phyloP scores from a whole-genome alignment of 2,888 invertebrate genomes.

The Cantharis nigra region DNA sequence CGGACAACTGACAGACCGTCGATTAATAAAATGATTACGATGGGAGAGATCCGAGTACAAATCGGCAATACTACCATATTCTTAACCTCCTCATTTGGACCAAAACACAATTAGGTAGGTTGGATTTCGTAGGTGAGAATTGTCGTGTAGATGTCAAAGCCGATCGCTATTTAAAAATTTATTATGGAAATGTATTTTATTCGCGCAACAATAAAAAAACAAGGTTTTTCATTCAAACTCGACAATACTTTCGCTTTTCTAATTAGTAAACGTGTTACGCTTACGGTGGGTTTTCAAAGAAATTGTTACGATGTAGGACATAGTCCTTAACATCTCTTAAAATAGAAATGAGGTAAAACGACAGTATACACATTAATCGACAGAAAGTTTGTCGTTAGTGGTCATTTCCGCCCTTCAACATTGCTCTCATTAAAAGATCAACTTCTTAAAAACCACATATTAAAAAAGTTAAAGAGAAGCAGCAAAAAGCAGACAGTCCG shows the following conservation, averaged over 20 bases:
- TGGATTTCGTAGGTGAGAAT: constrained; percentile 21
- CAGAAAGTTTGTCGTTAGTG: neutral
- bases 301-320: neutral
- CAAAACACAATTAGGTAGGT: constrained; percentile 28
- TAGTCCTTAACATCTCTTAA: neutral
- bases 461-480: neutral
- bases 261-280: constrained; percentile 1
- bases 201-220: neutral
- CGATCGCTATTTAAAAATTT: constrained; percentile 6
- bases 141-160: neutral
- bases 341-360: constrained; percentile 1
- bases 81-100: constrained; percentile 29
- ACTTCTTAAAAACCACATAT: neutral
- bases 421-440: neutral
- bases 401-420: neutral
- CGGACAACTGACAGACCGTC: constrained; percentile 46
- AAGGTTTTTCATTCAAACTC: neutral
- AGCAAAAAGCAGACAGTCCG: neutral
- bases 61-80: constrained; percentile 7
- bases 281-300: neutral
- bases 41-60: constrained; percentile 20
- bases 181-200: constrained; percentile 12
- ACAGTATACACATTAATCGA: neutral
- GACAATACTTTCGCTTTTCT: constrained; percentile 15
- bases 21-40: constrained; percentile 19